These are phyloP conservation scores for Aspidiotus rigidus DNA, from an alignment of 2,888 invertebrate genomes.

Conservation along the genomic window DNA sequence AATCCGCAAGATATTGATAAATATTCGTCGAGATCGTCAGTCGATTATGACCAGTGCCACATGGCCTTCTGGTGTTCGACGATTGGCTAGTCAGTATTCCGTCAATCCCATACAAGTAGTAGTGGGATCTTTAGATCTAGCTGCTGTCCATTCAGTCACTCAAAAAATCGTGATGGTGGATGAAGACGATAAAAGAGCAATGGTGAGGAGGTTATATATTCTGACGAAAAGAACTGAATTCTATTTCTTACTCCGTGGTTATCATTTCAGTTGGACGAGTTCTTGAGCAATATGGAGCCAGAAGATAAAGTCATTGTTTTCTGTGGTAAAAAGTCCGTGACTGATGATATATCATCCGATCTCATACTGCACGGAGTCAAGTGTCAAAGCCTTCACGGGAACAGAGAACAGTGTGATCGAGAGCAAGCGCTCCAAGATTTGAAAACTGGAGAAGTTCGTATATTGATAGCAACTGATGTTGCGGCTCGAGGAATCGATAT, in stretches of 20 bases:
- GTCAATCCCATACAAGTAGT: slow-evolving; percentile 80
- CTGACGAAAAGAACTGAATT: neutral
- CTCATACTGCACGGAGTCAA: slow-evolving; percentile 57
- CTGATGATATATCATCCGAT: slow-evolving; percentile 74
- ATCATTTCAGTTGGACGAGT: slow-evolving; percentile 53
- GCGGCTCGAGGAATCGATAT: slow-evolving; percentile 91
- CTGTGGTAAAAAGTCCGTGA: slow-evolving; percentile 74
- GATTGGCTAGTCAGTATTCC: slow-evolving; percentile 78
- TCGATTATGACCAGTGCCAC: slow-evolving; percentile 94
- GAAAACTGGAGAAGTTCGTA: slow-evolving; percentile 63
- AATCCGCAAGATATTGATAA: slow-evolving; percentile 71
- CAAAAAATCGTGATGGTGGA: slow-evolving; percentile 68
- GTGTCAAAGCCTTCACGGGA: slow-evolving; percentile 70
- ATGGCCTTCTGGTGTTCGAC: slow-evolving; percentile 81
- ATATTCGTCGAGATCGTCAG: slow-evolving; percentile 78
- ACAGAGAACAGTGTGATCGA: slow-evolving; percentile 62
- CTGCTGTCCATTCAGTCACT: slow-evolving; percentile 78
- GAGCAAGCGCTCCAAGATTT: slow-evolving; percentile 70
- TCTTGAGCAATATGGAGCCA: slow-evolving; percentile 58
- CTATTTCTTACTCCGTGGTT: neutral
- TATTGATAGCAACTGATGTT: slow-evolving; percentile 89
- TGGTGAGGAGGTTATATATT: neutral
- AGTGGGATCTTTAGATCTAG: slow-evolving; percentile 78
- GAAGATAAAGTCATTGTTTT: slow-evolving; percentile 84
- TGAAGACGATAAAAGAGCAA: slow-evolving; percentile 54